These are phyloP conservation scores for Nymphalis urticae DNA, from an alignment of 2,888 invertebrate species.

Conservation along the genomic window DNA sequence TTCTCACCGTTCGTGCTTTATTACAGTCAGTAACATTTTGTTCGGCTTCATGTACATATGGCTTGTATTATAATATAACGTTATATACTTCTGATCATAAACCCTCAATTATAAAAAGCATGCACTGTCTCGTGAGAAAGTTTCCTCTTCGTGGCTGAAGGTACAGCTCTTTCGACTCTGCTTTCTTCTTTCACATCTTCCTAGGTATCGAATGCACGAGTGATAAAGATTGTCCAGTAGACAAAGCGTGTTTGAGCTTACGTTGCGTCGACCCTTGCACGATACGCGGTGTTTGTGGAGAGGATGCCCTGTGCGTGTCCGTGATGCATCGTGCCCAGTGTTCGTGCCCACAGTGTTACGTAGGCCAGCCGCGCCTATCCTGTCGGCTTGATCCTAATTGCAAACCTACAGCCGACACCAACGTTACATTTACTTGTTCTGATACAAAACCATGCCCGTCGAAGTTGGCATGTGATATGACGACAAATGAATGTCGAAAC, in stretches of 20 bases:
- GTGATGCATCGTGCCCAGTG: slow-evolving; percentile 92
- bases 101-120: slow-evolving; percentile 83
- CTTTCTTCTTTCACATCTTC: slow-evolving; percentile 83
- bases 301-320: slow-evolving; percentile 93
- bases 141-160: slow-evolving; percentile 94
- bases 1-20: slow-evolving; percentile 83
- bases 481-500: slow-evolving; percentile 88
- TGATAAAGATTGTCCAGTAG: slow-evolving; percentile 94
- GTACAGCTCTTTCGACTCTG: slow-evolving; percentile 87
- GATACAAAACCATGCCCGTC: slow-evolving; percentile 87
- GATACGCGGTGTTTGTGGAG: slow-evolving; percentile 92
- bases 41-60: slow-evolving; percentile 83
- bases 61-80: slow-evolving; percentile 83
- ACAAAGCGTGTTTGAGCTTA: slow-evolving; percentile 94
- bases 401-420: slow-evolving; percentile 82
- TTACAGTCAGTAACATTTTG: slow-evolving; percentile 79
- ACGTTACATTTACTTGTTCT: slow-evolving; percentile 84
- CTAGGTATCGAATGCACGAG: slow-evolving; percentile 93
- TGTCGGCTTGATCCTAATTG: slow-evolving; percentile 92
- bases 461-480: slow-evolving; percentile 86
- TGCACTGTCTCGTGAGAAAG: slow-evolving; percentile 89
- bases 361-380: slow-evolving; percentile 89
- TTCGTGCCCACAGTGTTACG: slow-evolving; percentile 93
- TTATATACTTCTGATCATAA: slow-evolving; percentile 79
- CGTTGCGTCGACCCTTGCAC: slow-evolving; percentile 95